These are phyloP conservation scores for Nasua narica DNA, from an alignment of 2,797 vertebrate genomes.

Conservation along the genomic window DNA sequence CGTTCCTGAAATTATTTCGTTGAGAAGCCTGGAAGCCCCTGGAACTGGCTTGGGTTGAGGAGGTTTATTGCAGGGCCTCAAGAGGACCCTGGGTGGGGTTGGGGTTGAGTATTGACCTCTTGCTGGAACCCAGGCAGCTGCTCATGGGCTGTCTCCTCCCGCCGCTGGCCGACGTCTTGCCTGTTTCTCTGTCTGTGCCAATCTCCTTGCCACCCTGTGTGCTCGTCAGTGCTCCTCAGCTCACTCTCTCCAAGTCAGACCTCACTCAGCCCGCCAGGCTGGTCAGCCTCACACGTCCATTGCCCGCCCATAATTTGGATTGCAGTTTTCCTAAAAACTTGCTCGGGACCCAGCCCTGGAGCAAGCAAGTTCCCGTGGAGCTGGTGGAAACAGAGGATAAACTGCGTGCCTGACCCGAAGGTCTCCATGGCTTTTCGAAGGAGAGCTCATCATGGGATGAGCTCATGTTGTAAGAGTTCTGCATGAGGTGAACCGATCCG, in stretches of 20 bases:
- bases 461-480: not conserved
- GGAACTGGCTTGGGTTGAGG: not conserved
- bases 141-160: not conserved
- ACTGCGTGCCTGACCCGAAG: not conserved
- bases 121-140: not conserved
- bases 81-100: not conserved
- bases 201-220: not conserved
- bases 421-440: not conserved
- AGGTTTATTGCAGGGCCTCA: not conserved
- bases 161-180: too few species aligned
- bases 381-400: too few species aligned
- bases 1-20: not conserved
- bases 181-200: not conserved
- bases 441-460: not conserved
- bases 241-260: not conserved
- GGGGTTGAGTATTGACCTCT: not conserved
- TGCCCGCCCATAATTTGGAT: not conserved
- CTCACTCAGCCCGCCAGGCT: not conserved
- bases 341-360: not conserved
- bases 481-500: not conserved
- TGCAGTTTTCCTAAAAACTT: not conserved
- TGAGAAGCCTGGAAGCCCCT: not conserved
- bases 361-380: too few species aligned
- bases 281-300: not conserved
- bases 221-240: not conserved